Evolutionary conservation across 2,888 invertebrate genomes (phyloP), one percentile per base, ranked within the genome.

Genomic region (Acanthoscelides obtectus): DNA sequence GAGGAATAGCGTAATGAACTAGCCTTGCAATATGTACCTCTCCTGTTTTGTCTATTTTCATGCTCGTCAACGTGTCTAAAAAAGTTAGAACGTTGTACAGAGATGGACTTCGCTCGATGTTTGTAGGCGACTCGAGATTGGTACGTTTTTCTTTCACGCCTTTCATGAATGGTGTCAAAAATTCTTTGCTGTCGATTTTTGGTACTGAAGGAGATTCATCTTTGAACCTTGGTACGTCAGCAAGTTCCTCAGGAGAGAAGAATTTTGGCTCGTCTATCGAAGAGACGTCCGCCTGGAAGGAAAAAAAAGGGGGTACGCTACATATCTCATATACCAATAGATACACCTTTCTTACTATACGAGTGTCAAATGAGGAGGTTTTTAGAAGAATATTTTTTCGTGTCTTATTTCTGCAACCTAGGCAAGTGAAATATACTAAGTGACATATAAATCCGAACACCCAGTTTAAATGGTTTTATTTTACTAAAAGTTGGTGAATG

Each of bases 21-120:
- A 74, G 69, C 70, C 75, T 75, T 8, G 75, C 71, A 0, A 71
- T 74, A 64, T 74, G 70, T 66, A 79, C 71, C 71, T 79, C 78
- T 17, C 74, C 68, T 17, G 74, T 67, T 1, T 66, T 72, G 22
- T 77, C 78, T 27, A 77, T 77, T 8, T 75, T 71, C 20, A 79
- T 74, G 66, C 78, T 76, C 8, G 72, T 72, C 21, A 81, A 69
- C 20, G 75, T 77, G 66, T 81, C 79, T 65, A 81, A 72, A 72
- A 81, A 81, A 70, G 69, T 77, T 8, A 81, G 69, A 6, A 81
- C 77, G 73, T 79, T 81, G 72, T 77, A 79, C 67, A 74, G 78
- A 1, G 80, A 80, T 0, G 79, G 76, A 19, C 76, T 78, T 67
- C 69, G 65, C 27, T 75, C 67, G 22, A 75, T 20, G 45, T 64